Evolutionary conservation across 2,888 invertebrate species (phyloP).

Genomic region (Zaprionus bogoriensis): DNA sequence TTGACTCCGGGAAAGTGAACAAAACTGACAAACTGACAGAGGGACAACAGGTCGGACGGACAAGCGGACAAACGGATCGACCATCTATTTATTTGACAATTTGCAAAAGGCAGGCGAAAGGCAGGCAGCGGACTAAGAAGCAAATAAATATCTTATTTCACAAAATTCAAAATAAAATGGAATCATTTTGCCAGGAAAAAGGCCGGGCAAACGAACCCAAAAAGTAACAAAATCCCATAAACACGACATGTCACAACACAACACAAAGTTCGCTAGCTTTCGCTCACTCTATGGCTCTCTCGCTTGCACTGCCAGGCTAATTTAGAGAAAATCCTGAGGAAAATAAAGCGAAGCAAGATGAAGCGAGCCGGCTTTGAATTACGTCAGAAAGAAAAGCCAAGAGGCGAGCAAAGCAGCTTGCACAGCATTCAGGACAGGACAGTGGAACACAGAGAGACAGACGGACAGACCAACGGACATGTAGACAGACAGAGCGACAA

Average conservation of each 20-base stretch:
- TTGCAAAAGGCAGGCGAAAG: constrained; percentile 54
- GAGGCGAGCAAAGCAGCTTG: constrained; percentile 23
- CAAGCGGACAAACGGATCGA: constrained; percentile 6
- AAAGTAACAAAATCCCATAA: constrained; percentile 73
- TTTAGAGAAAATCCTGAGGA: constrained; percentile 27
- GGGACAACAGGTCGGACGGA: too few relatives aligned
- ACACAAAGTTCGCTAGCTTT: constrained; percentile 7
- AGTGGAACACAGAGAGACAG: not conserved
- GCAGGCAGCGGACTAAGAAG: constrained; percentile 44
- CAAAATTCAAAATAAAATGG: constrained; percentile 66
- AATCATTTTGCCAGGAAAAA: constrained; percentile 59
- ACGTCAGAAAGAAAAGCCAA: constrained; percentile 41
- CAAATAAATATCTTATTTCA: constrained; percentile 78
- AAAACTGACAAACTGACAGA: constrained; percentile 10
- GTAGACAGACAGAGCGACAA: not conserved
- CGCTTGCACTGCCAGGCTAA: constrained; percentile 18
- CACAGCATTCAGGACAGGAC: constrained; percentile 10
- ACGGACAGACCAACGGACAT: not conserved
- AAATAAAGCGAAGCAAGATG: constrained; percentile 26
- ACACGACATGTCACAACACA: constrained; percentile 75
- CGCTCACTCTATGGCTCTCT: not conserved
- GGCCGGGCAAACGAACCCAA: constrained; percentile 32
- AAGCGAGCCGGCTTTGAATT: constrained; percentile 56
- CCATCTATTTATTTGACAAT: constrained; percentile 75
- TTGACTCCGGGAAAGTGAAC: constrained; percentile 27